Evolutionary conservation across 1,140 invertebrate genomes (phyloP).

Genomic region (Ylistrum balloti): DNA sequence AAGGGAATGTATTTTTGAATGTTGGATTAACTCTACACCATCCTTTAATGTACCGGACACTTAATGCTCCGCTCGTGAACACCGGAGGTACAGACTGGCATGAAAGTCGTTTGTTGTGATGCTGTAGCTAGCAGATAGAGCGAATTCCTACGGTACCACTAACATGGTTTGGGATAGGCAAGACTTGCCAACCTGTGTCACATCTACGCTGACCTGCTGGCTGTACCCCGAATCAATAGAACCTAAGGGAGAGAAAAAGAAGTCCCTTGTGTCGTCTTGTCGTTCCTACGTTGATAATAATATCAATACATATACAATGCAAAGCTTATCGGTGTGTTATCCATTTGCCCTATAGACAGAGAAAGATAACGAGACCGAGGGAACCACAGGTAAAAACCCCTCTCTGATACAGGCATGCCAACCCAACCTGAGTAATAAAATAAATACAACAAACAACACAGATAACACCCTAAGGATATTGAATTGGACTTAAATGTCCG

Average conservation of each 20-base stretch:
- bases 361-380: background rate
- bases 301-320: background rate
- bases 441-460: background rate
- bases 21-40: background rate
- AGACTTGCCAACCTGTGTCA: background rate
- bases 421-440: background rate
- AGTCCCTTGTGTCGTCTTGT: background rate
- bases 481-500: conserved; percentile 6
- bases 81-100: background rate
- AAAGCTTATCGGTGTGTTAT: conserved; percentile 5
- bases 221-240: conserved; percentile 18
- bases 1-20: background rate
- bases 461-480: background rate
- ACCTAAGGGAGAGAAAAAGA: background rate
- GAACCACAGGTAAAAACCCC: conserved; percentile 9
- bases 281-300: conserved; percentile 20
- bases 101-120: background rate
- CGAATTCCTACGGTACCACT: conserved; percentile 7
- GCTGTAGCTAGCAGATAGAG: background rate
- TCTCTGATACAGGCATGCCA: background rate
- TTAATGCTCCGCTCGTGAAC: background rate
- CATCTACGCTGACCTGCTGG: background rate
- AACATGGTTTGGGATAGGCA: background rate
- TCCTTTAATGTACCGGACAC: background rate
- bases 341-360: background rate